Evolutionary conservation across 2,888 invertebrate species (phyloP).

Genomic region (Eledone cirrhosa): DNA sequence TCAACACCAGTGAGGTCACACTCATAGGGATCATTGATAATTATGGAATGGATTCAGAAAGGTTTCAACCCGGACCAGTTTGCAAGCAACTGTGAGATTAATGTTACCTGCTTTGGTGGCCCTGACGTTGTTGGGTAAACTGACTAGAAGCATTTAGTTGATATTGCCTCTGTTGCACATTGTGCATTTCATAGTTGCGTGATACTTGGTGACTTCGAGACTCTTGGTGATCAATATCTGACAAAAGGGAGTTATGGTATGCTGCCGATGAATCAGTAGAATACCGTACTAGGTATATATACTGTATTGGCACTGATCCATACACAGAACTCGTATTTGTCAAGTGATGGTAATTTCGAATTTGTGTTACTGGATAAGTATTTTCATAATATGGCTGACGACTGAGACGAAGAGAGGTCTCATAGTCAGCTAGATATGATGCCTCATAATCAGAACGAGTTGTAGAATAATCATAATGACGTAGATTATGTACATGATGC

Average conservation of each 20-base stretch:
- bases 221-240: background rate
- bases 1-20: background rate
- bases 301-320: background rate
- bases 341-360: no score
- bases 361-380: no score
- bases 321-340: no score
- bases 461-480: slow-evolving; percentile 9
- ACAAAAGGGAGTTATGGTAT: background rate
- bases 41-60: slow-evolving; percentile 10
- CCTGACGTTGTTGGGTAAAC: background rate
- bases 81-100: background rate
- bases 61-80: slow-evolving; percentile 21
- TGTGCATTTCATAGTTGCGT: background rate
- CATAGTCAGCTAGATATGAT: slow-evolving; percentile 15
- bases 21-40: slow-evolving; percentile 20
- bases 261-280: background rate
- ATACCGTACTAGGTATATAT: slow-evolving; percentile 1
- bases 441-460: background rate
- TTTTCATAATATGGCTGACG: background rate
- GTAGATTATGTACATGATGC: no score
- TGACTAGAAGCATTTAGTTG: slow-evolving; percentile 12
- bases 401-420: slow-evolving; percentile 3
- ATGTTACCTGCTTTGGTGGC: slow-evolving; percentile 21
- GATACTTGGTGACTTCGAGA: background rate
- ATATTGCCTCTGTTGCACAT: slow-evolving; percentile 3